Evolutionary conservation across 2,888 invertebrate genomes (phyloP).

Genomic region (Perdita meconis): DNA sequence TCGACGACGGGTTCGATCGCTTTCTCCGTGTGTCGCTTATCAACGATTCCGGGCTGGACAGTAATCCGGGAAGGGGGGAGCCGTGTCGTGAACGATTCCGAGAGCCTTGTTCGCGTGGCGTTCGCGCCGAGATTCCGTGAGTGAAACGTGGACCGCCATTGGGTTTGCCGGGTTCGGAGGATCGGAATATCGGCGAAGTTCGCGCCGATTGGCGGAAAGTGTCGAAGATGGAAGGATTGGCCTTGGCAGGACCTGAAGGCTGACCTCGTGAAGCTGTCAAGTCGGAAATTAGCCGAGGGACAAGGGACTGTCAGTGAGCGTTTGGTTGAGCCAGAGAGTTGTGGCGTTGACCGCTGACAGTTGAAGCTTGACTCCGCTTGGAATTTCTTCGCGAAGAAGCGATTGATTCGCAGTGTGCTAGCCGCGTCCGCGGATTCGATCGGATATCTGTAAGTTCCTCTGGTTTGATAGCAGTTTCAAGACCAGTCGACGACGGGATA

Average conservation of each 20-base stretch:
- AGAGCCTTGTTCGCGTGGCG: neutral
- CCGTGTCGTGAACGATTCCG: neutral
- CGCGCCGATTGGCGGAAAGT: slow-evolving; percentile 30
- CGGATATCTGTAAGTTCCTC: neutral
- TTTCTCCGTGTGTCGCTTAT: neutral
- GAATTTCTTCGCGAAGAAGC: too few relatives aligned
- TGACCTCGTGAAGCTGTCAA: slow-evolving; percentile 31
- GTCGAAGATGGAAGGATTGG: slow-evolving; percentile 16
- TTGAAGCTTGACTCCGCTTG: too few relatives aligned
- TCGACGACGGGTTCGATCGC: too few relatives aligned
- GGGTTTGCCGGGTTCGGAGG: neutral
- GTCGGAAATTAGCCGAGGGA: slow-evolving; percentile 1
- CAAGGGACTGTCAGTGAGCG: neutral
- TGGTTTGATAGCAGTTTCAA: neutral
- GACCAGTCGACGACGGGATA: slow-evolving; percentile 45
- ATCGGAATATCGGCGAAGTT: neutral
- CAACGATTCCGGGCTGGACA: neutral
- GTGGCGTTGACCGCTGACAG: too few relatives aligned
- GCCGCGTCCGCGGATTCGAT: too few relatives aligned
- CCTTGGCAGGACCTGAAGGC: slow-evolving; percentile 12
- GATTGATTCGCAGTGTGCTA: too few relatives aligned
- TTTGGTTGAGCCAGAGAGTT: neutral
- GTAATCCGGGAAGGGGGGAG: too few relatives aligned
- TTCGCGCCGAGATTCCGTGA: neutral
- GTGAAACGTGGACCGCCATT: neutral